Base-by-base conservation (phyloP, 2,113 vertebrate species). In the Crocuta crocuta region DNA sequence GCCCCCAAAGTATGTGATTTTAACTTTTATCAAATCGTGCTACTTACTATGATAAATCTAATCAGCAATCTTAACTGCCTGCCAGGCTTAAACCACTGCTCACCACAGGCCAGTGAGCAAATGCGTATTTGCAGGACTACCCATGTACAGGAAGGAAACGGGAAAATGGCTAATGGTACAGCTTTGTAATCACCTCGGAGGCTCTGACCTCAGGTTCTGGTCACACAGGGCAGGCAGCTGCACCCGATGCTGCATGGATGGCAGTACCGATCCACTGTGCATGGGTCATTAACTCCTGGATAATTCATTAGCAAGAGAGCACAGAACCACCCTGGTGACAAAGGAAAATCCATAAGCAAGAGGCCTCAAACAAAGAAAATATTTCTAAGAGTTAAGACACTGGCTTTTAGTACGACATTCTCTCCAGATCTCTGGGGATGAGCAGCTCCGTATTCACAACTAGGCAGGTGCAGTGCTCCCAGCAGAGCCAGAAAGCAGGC, bases 311-410 rank as follows among this genome's bases (percentile, higher is more conserved):
- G 90, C 74, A 95, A 97, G 87, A 95, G 55, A 96, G 50, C 70
- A 95, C 79, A 93, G 31, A 96, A 35, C 50, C 3, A 39, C 43
- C 58, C 80, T 89, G 28, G 12, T 23, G 35, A 93, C 95, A 83
- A 96, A 98, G 97, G 90, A 89, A 98, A 98, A 97, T 96, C 96
- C 45, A 89, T 45, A 95, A 90, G 5, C 96, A 43, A 73, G 92
- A 96, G 78, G 82, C 88, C 94, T 96, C 79, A 96, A 74, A 90
- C 9, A 95, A 97, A 98, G 39, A 73, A 95, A 95, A 81, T 43
- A 73, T 92, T 97, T 95, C 86, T 94, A 65, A 92, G 50, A 79
- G 74, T 65, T 88, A 96, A 78, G 50, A 86, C 0, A 0, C 5
- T 39, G 70, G 43, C 58, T 78, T 93, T 84, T 88, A 95, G 98